phyloP scores from a whole-genome alignment of 1,140 invertebrate species.

The Saccostrea echinata region DNA sequence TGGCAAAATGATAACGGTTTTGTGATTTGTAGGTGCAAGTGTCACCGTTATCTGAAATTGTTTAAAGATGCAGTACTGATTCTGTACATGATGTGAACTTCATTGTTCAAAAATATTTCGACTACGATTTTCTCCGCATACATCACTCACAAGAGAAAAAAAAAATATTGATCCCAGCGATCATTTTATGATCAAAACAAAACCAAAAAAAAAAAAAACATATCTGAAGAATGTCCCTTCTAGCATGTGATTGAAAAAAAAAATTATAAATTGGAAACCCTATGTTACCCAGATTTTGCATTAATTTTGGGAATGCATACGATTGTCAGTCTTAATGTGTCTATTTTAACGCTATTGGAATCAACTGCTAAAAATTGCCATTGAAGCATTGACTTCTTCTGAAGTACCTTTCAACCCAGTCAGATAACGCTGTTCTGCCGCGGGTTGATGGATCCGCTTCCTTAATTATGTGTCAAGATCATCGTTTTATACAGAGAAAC shows the following conservation, averaged over 20 bases:
- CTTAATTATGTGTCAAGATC: slow-evolving; percentile 21
- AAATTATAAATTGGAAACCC: too few species aligned
- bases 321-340: not conserved
- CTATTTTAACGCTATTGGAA: not conserved
- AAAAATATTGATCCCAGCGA: too few species aligned
- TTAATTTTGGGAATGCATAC: not conserved
- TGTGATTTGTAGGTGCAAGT: not conserved
- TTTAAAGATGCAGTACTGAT: too few species aligned
- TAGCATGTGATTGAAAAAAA: too few species aligned
- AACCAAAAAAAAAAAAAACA: too few species aligned
- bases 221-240: too few species aligned
- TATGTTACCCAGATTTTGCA: too few species aligned
- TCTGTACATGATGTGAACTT: too few species aligned
- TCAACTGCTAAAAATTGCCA: not conserved
- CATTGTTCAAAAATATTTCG: too few species aligned
- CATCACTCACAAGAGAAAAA: too few species aligned
- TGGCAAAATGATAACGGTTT: not conserved
- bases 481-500: slow-evolving; percentile 20
- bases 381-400: not conserved
- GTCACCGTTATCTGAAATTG: not conserved
- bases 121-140: too few species aligned
- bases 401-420: not conserved
- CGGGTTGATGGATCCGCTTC: not conserved
- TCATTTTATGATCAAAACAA: too few species aligned
- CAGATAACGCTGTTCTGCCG: not conserved